Percentiles rank a stretch among this genome's conserved stretches.
Evolutionary conservation across 2,888 invertebrate genomes (phyloP).

Genomic region (Oxycera nigricornis): DNA sequence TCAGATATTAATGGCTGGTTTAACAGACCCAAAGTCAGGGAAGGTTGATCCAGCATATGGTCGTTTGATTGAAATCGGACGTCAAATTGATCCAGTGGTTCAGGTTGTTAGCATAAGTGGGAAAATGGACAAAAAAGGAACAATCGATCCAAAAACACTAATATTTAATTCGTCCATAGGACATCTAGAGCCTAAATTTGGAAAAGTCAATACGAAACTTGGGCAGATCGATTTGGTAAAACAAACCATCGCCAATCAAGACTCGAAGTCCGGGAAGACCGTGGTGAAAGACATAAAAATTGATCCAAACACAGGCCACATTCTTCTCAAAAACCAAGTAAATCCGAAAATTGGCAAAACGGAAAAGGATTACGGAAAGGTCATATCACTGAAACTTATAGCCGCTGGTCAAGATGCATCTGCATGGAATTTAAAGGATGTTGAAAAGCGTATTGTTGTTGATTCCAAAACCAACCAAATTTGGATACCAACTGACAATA

Average conservation of each 20-base stretch:
- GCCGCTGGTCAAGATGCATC: conserved; percentile 71
- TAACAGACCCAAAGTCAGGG: conserved; percentile 66
- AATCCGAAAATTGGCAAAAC: conserved; percentile 75
- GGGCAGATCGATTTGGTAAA: conserved; percentile 70
- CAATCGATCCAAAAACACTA: conserved; percentile 67
- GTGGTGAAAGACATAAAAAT: conserved; percentile 68
- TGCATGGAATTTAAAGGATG: conserved; percentile 60
- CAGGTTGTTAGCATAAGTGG: conserved; percentile 68
- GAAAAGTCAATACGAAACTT: conserved; percentile 70
- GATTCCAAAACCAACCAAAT: conserved; percentile 63
- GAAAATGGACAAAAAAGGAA: conserved; percentile 70
- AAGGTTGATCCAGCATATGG: conserved; percentile 67
- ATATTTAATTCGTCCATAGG: conserved; percentile 69
- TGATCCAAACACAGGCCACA: conserved; percentile 68
- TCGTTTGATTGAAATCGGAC: conserved; percentile 67
- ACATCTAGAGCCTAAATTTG: conserved; percentile 67
- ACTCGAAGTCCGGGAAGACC: conserved; percentile 69
- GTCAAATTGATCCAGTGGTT: conserved; percentile 66
- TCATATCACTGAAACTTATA: conserved; percentile 70
- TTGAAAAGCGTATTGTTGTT: conserved; percentile 58
- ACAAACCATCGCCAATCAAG: conserved; percentile 68
- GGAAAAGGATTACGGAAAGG: conserved; percentile 72
- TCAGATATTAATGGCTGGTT: conserved; percentile 64
- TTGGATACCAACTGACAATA: conserved; percentile 72
- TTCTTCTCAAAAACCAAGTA: conserved; percentile 67